Evolutionary conservation across 37 sponge, comb jelly and placozoan species (phyloP), one percentile per base, ranked within the genome.

Genomic region (Aplysina aerophoba): DNA sequence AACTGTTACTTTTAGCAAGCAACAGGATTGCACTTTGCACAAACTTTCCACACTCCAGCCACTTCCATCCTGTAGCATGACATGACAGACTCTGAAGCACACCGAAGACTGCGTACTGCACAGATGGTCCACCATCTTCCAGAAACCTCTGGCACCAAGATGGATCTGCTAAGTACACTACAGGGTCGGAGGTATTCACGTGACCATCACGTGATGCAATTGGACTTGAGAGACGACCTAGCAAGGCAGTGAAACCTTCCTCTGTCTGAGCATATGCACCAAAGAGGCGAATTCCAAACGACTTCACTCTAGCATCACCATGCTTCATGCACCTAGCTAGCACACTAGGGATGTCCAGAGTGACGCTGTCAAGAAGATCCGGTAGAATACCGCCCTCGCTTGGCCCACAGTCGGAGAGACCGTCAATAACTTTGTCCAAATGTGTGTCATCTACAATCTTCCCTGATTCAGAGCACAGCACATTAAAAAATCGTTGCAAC

Each of bases 391-490:
- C 44, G 4, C 38, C 53, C 37, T 41, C 37, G 16, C 38, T 25
- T 22, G 39, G 25, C 2, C n/a, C 78, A 19, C 78, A 75, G 17
- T 4, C 1, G n/a, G 21, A 25, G 4, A 75, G 78, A 1, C 78
- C 50, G 40, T 75, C 78, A 24, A 75, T 75, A 25, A 75, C 54
- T 16, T 75, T 75, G 25, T 36, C 37, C 38, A 75, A 40, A 50
- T 75, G 78, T 50, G 78, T 75, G 40, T 75, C 78, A 44, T 81
- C 61, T 24, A 81, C 59, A 58, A 81, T 59, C 81, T 81, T 81
- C 27, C 61, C 60, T 27, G 78, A 24, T 59, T 56, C 35, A 6
- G 24, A 17, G 31, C 33, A 4, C 25, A 81, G 58, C 15, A 81
- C 61, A 14, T 17, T 33, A 81, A 81, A 81, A 59, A 60, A 81